These are phyloP conservation scores for Lomographa bimaculata DNA, from an alignment of 2,888 invertebrate genomes.

Conservation along the genomic window DNA sequence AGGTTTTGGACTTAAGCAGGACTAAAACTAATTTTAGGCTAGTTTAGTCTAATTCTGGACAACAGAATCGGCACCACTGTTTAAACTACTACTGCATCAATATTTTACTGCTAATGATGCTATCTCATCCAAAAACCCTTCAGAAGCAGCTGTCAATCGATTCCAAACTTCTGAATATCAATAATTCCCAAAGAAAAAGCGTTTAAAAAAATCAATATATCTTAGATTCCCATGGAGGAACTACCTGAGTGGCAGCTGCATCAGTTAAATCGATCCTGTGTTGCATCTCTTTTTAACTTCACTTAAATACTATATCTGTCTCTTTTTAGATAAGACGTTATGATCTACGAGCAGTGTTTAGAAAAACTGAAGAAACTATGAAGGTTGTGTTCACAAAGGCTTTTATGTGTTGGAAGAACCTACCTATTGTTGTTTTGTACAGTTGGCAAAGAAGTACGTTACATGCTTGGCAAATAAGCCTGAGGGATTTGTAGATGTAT, in stretches of 20 bases:
- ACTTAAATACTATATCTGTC: conserved; percentile 36
- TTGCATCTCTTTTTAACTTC: conserved; percentile 45
- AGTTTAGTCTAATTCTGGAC: too few species aligned
- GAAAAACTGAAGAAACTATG: conserved; percentile 22
- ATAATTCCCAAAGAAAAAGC: conserved; percentile 39
- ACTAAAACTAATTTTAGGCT: too few species aligned
- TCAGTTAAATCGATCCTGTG: conserved; percentile 63
- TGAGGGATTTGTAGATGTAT: too few species aligned
- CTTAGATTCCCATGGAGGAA: conserved; percentile 57
- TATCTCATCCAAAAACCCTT: too few species aligned
- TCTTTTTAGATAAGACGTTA: conserved; percentile 51
- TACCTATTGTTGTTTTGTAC: too few species aligned
- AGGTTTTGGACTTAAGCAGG: too few species aligned
- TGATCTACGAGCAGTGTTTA: conserved; percentile 36
- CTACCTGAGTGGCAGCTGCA: conserved; percentile 77
- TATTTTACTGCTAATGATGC: too few species aligned
- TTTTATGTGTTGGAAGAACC: too few species aligned
- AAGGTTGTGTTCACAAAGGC: conserved; percentile 25
- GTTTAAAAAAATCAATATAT: conserved; percentile 53
- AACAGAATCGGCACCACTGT: too few species aligned
- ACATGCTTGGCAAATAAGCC: too few species aligned
- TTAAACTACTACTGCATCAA: too few species aligned
- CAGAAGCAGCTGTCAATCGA: conserved; percentile 19
- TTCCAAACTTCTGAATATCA: conserved; percentile 28
- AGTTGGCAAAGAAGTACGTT: too few species aligned